Evolutionary conservation across 2,113 vertebrate species (phyloP).

Genomic region (Mixornis gularis): DNA sequence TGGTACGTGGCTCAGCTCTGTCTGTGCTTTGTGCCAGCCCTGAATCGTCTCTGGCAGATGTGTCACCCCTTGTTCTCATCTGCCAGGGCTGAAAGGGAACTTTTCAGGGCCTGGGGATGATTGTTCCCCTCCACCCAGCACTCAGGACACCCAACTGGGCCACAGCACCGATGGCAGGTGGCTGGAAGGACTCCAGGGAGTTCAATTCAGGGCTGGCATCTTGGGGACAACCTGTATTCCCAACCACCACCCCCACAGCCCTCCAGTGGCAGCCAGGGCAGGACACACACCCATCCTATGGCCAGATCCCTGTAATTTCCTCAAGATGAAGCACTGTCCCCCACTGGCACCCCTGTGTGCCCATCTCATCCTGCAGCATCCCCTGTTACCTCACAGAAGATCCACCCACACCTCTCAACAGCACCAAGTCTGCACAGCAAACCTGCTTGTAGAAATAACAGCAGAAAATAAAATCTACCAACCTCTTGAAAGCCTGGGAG

Average conservation of each 20-base stretch:
- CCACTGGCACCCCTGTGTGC: neutral
- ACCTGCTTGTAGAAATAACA: neutral
- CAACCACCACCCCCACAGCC: rapidly evolving
- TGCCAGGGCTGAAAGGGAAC: neutral
- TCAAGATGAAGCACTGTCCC: neutral
- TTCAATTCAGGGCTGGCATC: neutral
- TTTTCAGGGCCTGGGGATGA: neutral
- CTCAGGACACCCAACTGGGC: neutral
- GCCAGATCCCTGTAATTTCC: neutral
- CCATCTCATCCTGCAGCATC: neutral
- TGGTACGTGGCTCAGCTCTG: rapidly evolving
- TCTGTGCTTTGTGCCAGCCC: neutral
- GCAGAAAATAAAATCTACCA: neutral
- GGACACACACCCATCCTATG: too few species aligned
- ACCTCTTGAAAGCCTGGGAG: rapidly evolving
- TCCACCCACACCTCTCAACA: rapidly evolving
- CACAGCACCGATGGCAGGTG: rapidly evolving
- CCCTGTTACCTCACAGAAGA: neutral
- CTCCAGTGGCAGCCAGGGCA: neutral
- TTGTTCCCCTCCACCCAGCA: neutral
- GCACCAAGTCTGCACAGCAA: neutral
- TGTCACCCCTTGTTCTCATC: neutral
- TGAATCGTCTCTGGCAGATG: rapidly evolving
- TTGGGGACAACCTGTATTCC: neutral
- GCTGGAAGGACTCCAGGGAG: neutral